Percentiles rank a stretch among this genome's conserved stretches.
Conservation (phyloP, 2,797 vertebrate species). For the Myioborus melanocephalus region DNA sequence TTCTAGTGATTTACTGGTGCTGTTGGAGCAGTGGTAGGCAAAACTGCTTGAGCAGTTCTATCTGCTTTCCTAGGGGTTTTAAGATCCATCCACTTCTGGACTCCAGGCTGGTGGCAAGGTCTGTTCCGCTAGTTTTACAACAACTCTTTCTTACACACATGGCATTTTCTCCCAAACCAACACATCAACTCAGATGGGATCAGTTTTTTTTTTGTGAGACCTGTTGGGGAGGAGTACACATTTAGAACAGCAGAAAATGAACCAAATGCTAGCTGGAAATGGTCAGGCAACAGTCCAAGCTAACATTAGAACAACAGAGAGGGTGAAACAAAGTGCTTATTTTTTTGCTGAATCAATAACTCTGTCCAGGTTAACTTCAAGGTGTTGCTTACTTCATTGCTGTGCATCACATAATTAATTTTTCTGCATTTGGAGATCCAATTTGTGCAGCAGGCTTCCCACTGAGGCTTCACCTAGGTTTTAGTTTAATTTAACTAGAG, state of each 20-base stretch:
- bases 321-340: constrained; percentile 5
- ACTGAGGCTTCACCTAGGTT: constrained; percentile 27
- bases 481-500: constrained; percentile 57
- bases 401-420: constrained; percentile 46
- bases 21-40: not conserved
- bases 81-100: not conserved
- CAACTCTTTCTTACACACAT: not conserved
- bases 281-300: constrained; percentile 59
- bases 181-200: constrained; percentile 16
- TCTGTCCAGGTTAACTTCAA: constrained; percentile 39
- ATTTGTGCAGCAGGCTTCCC: constrained; percentile 11
- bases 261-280: constrained; percentile 13
- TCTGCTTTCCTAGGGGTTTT: not conserved
- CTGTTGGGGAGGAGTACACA: not conserved
- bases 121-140: not conserved
- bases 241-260: constrained; percentile 55
- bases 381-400: constrained; percentile 43
- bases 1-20: not conserved
- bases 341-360: constrained; percentile 53
- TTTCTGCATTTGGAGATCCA: constrained; percentile 4
- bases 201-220: not conserved
- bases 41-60: not conserved
- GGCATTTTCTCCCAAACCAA: not conserved
- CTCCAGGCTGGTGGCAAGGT: not conserved
- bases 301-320: constrained; percentile 7